Evolutionary conservation across 2,888 invertebrate genomes (phyloP).

Genomic region (Xestobium rufovillosum): DNA sequence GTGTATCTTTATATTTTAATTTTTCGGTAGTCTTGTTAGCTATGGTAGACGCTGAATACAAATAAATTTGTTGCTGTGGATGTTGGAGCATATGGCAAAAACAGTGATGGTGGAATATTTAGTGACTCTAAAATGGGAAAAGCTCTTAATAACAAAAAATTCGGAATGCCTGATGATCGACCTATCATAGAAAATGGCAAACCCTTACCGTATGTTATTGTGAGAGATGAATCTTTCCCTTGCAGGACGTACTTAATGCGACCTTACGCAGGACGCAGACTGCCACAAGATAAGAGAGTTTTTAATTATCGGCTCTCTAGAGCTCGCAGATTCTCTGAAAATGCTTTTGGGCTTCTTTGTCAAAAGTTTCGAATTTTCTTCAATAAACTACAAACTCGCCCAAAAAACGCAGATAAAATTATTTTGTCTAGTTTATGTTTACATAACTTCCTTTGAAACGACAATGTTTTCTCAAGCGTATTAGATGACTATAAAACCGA

Average conservation of each 20-base stretch:
- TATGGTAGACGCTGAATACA: constrained; percentile 28
- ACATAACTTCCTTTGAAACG: constrained; percentile 15
- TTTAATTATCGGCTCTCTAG: constrained; percentile 8
- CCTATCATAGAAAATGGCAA: constrained; percentile 13
- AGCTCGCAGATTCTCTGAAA: not conserved
- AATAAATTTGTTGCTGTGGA: constrained; percentile 29
- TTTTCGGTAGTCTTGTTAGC: constrained; percentile 27
- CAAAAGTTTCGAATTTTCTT: constrained; percentile 1
- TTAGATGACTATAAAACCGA: constrained; percentile 15
- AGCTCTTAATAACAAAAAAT: constrained; percentile 16
- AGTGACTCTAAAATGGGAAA: constrained; percentile 23
- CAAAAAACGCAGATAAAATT: constrained; percentile 2
- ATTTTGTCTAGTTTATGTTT: constrained; percentile 2
- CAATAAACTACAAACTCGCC: not conserved
- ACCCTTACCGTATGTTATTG: constrained; percentile 24
- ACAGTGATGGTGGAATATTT: constrained; percentile 30
- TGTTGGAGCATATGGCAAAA: constrained; percentile 28
- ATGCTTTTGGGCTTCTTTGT: constrained; percentile 1
- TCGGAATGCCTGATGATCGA: constrained; percentile 18
- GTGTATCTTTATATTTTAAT: constrained; percentile 25
- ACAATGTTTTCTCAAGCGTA: constrained; percentile 12
- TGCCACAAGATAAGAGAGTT: constrained; percentile 13
- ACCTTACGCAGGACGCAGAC: constrained; percentile 26
- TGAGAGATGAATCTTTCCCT: constrained; percentile 27
- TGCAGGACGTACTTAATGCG: constrained; percentile 22